phyloP scores from a whole-genome alignment of 2,113 vertebrate genomes.

The Tachysurus vachellii region DNA sequence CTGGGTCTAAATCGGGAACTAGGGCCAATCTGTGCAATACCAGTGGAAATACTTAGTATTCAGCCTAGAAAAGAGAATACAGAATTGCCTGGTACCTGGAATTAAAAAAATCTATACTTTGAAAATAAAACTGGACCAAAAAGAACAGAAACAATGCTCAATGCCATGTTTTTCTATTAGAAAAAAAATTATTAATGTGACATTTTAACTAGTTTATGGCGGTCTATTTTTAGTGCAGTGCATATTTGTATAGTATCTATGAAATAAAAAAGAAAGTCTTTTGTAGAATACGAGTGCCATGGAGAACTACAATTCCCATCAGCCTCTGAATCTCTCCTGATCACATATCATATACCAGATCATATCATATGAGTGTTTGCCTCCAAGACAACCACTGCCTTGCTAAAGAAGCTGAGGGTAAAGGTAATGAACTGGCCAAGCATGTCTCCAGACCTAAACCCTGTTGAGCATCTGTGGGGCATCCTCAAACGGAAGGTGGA shows the following conservation, averaged over 20 bases:
- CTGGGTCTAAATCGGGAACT: slow-evolving; percentile 24
- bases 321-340: no score
- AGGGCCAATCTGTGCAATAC: slow-evolving; percentile 44
- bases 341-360: no score
- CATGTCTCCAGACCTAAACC: no score
- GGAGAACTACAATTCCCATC: no score
- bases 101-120: background rate
- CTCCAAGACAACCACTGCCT: no score
- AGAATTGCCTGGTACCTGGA: no score
- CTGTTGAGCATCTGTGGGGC: no score
- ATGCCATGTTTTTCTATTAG: background rate
- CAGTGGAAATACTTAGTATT: background rate
- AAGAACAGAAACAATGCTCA: background rate
- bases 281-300: background rate
- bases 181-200: background rate
- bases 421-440: no score
- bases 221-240: background rate
- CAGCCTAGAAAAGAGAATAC: background rate
- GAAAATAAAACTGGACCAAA: background rate
- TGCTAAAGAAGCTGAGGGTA: no score
- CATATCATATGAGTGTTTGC: no score
- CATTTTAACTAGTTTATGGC: background rate
- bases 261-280: background rate
- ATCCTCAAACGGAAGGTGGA: no score
- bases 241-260: background rate